phyloP scores from a whole-genome alignment of 1,140 invertebrate species.

The Oedothorax gibbosus region DNA sequence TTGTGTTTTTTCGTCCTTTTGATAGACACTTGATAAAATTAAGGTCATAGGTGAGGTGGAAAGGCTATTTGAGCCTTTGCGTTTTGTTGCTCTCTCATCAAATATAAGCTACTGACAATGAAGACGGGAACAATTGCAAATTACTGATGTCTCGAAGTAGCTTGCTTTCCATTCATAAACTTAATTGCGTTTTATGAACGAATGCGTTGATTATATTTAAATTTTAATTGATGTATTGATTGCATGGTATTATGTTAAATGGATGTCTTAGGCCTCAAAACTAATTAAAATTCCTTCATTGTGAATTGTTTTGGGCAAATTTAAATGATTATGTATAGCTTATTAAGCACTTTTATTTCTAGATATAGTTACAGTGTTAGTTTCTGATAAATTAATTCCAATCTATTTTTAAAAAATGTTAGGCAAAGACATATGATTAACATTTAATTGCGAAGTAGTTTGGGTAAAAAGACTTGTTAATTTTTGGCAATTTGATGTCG shows the following conservation, averaged over 20 bases:
- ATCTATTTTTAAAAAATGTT: too few relatives aligned
- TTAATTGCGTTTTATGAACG: too few relatives aligned
- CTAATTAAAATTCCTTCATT: too few relatives aligned
- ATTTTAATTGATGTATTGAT: too few relatives aligned
- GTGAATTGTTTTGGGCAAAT: neutral
- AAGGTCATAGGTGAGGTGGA: slow-evolving; percentile 35
- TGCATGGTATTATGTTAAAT: too few relatives aligned
- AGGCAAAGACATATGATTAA: too few relatives aligned
- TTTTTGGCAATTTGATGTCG: too few relatives aligned
- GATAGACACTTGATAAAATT: slow-evolving; percentile 48
- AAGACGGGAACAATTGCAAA: slow-evolving; percentile 24
- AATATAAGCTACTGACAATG: slow-evolving; percentile 27
- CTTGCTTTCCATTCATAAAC: neutral
- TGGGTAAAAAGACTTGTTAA: too few relatives aligned
- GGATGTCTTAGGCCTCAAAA: too few relatives aligned
- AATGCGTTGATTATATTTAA: too few relatives aligned
- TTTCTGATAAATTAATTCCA: neutral
- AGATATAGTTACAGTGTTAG: neutral
- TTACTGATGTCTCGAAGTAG: neutral
- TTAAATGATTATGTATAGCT: neutral
- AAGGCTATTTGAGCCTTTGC: neutral
- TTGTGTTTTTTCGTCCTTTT: slow-evolving; percentile 42
- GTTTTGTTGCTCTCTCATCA: slow-evolving; percentile 38
- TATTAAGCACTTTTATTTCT: neutral
- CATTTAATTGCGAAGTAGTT: too few relatives aligned